phyloP scores from a whole-genome alignment of 2,113 vertebrate genomes.

The Myiozetetes cayanensis region DNA sequence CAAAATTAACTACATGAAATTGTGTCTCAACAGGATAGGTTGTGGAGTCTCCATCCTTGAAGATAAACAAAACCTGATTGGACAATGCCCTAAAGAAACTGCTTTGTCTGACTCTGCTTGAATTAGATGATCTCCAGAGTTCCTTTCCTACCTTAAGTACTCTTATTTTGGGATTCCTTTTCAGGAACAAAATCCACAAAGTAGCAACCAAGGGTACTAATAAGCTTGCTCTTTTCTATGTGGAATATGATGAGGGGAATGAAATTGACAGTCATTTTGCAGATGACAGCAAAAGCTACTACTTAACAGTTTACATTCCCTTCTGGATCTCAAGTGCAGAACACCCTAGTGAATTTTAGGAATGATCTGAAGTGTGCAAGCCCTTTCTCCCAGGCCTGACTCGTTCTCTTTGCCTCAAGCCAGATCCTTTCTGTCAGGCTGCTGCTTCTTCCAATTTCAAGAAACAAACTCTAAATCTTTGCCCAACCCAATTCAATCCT shows the following conservation, averaged over 20 bases:
- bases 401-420: not conserved
- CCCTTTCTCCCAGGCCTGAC: not conserved
- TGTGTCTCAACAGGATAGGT: not conserved
- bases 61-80: not conserved
- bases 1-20: not conserved
- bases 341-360: not conserved
- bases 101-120: not conserved
- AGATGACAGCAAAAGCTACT: not conserved
- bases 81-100: not conserved
- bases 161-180: not conserved
- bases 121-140: not conserved
- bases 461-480: not conserved
- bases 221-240: not conserved
- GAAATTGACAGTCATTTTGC: not conserved
- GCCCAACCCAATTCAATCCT: not conserved
- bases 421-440: not conserved
- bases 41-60: not conserved
- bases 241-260: not conserved
- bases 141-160: not conserved
- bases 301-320: not conserved
- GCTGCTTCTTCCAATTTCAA: not conserved
- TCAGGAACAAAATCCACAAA: not conserved
- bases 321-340: not conserved
- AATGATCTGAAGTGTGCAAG: not conserved
- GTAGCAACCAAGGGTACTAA: not conserved